Evolutionary conservation across 2,888 invertebrate species (phyloP).

Genomic region (Hemithea aestivaria): DNA sequence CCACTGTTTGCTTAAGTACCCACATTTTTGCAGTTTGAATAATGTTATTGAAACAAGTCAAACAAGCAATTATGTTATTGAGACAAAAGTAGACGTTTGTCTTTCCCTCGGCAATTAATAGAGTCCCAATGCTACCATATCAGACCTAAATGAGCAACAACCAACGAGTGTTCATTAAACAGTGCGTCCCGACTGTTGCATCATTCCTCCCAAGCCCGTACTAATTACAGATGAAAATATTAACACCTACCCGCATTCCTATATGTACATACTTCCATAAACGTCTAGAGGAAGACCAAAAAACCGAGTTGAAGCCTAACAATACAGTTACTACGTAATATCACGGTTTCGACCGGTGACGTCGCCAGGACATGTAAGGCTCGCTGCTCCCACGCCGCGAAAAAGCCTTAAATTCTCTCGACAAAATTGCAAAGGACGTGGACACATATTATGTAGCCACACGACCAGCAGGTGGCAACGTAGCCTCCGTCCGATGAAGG

Average conservation of each 20-base stretch:
- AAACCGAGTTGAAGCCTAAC: slow-evolving; percentile 23
- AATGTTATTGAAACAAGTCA: no score
- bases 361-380: slow-evolving; percentile 48
- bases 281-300: slow-evolving; percentile 5
- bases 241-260: slow-evolving; percentile 17
- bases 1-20: no score
- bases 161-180: no score
- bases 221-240: slow-evolving; percentile 16
- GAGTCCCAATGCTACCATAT: no score
- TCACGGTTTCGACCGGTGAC: slow-evolving; percentile 35
- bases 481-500: neutral
- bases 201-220: slow-evolving; percentile 7
- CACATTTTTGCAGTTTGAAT: no score
- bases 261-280: slow-evolving; percentile 17
- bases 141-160: no score
- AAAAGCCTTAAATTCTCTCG: slow-evolving; percentile 15
- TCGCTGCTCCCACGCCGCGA: slow-evolving; percentile 43
- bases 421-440: slow-evolving; percentile 8
- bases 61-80: no score
- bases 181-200: slow-evolving; percentile 3
- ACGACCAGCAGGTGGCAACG: slow-evolving; percentile 1
- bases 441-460: neutral
- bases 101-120: no score
- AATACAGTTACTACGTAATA: slow-evolving; percentile 25
- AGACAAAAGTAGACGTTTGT: no score